A percentile compares a stretch with the other conserved stretches of the same genome.
Conservation (phyloP, 2,888 invertebrate genomes). For the Drosophila prostipennis region DNA sequence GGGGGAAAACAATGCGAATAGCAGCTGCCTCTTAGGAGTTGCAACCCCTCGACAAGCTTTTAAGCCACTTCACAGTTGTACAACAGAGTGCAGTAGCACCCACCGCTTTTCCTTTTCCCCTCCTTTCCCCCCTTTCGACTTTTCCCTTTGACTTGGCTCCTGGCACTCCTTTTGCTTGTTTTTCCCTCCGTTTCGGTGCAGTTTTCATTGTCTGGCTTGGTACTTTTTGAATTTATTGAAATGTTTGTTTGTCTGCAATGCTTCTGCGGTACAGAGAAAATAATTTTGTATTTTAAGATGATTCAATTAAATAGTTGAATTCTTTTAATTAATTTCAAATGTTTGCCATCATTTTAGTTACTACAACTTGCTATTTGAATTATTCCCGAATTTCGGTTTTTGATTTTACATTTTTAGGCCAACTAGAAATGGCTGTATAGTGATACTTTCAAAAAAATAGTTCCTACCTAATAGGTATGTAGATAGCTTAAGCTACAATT, state of each 20-base stretch:
- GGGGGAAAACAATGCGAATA: conserved; percentile 46
- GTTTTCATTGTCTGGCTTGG: conserved; percentile 68
- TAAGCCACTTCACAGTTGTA: conserved; percentile 68
- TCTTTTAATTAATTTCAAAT: background rate
- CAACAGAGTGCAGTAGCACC: conserved; percentile 12
- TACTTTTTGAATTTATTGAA: conserved; percentile 74
- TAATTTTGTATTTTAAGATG: background rate
- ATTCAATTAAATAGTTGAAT: background rate
- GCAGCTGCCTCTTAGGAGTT: conserved; percentile 43
- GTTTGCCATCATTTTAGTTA: too few relatives aligned
- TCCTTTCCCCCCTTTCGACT: background rate
- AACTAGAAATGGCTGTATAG: too few relatives aligned
- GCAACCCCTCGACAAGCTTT: conserved; percentile 59
- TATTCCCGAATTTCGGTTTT: too few relatives aligned
- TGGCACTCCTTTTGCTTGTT: conserved; percentile 77
- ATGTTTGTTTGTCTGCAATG: conserved; percentile 77
- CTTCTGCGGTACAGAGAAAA: conserved; percentile 17
- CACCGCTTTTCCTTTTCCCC: background rate
- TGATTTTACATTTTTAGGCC: too few relatives aligned
- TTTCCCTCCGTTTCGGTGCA: conserved; percentile 34
- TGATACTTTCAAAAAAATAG: background rate
- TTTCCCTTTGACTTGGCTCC: conserved; percentile 32
- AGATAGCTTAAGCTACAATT: too few relatives aligned
- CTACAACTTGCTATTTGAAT: too few relatives aligned
- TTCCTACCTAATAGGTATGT: too few relatives aligned